Base-by-base conservation (phyloP, 2,113 vertebrate species). In the Pitta sordida region DNA sequence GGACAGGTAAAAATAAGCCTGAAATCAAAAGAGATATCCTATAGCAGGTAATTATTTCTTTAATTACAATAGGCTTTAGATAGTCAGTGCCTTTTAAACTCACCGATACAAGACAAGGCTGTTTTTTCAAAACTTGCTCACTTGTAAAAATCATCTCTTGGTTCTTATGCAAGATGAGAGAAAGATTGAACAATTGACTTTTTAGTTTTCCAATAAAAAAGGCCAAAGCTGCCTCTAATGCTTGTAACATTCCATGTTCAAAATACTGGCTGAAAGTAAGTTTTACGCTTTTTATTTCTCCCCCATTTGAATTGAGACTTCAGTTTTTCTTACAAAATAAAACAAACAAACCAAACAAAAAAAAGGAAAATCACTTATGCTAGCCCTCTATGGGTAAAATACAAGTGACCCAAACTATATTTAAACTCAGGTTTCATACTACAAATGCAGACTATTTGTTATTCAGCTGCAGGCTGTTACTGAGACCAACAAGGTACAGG, bases 141-240 rank as follows among this genome's bases (percentile, higher is more conserved):
- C 97, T 98, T 98, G 98, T 97, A 98, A 99, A 98, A 98, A 98
- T 98, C 97, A 98, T 98, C 96, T 98, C 98, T 98, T 99, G 98
- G 97, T 98, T 99, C 99, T 99, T 98, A 98, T 90, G 97, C 97
- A 98, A 97, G 92, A 90, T 87, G 95, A 97, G 96, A 98, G 93
- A 98, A 97, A 98, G 97, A 98, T 93, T 91, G 91, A 96, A 95
- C 70, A 97, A 88, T 96, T 96, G 94, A 96, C 82, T 96, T 96
- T 71, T 91, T 53, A 85, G 46, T 83, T 93, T 88, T 89, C n/a
- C 74, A 94, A 84, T 34, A 74, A 71, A 65, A 69, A 83, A 93
- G 51, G 37, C 29, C 59, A 81, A 88, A 91, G 52, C 30, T 58
- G 34, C 52, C 37, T 77, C 34, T 85, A 96, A 67, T 24, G 44